These are phyloP conservation scores for Rosalia funebris DNA, from an alignment of 2,888 invertebrate genomes.

Conservation along the genomic window DNA sequence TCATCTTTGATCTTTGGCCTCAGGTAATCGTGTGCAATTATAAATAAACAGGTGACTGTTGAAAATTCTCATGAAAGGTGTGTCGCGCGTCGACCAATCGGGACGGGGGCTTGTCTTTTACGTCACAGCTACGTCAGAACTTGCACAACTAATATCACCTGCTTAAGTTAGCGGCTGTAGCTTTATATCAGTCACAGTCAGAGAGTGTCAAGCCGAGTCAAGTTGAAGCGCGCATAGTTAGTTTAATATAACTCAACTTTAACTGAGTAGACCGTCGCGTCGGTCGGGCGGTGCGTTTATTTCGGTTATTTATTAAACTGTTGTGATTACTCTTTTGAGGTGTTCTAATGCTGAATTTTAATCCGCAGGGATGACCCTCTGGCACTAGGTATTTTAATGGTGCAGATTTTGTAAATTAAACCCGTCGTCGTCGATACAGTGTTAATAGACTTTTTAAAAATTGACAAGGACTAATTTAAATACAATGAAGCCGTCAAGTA, in stretches of 20 bases:
- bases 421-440: neutral
- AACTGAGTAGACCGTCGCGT: conserved; percentile 29
- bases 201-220: conserved; percentile 16
- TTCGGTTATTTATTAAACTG: conserved; percentile 18
- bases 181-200: conserved; percentile 39
- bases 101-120: conserved; percentile 42
- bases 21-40: conserved; percentile 35
- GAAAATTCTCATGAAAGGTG: conserved; percentile 41
- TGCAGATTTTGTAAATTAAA: conserved; percentile 25
- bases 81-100: conserved; percentile 40
- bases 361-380: conserved; percentile 39
- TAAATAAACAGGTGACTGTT: conserved; percentile 32
- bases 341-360: conserved; percentile 33
- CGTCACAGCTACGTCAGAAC: conserved; percentile 45
- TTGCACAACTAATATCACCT: conserved; percentile 47
- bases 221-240: conserved; percentile 32
- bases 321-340: conserved; percentile 16
- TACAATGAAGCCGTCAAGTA: conserved; percentile 11
- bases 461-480: neutral
- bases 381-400: conserved; percentile 27
- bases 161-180: conserved; percentile 40
- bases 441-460: neutral
- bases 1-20: conserved; percentile 27
- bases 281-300: conserved; percentile 28
- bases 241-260: conserved; percentile 24